phyloP scores from a whole-genome alignment of 2,113 vertebrate genomes.

The Columba janthina region DNA sequence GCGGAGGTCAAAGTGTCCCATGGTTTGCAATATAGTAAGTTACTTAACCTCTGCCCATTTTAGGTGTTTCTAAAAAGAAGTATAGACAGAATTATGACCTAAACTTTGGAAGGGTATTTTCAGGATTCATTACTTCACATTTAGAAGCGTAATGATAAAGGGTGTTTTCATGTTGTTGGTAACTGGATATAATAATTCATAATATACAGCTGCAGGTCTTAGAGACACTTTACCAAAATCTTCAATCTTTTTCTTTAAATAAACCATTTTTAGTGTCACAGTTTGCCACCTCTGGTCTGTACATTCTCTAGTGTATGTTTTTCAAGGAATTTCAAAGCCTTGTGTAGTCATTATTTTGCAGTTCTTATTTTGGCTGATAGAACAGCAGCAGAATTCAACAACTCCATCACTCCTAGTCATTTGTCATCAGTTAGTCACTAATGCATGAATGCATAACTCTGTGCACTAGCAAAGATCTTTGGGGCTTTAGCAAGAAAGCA shows the following conservation, averaged over 20 bases:
- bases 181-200: not conserved
- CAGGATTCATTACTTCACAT: not conserved
- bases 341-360: constrained; percentile 5
- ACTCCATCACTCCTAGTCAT: not conserved
- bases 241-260: not conserved
- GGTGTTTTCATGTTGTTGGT: not conserved
- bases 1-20: not conserved
- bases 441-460: constrained; percentile 49
- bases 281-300: not conserved
- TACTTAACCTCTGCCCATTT: not conserved
- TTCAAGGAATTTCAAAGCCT: not conserved
- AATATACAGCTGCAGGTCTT: not conserved
- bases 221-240: not conserved
- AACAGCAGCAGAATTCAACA: constrained; percentile 36
- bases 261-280: not conserved
- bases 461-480: constrained; percentile 15
- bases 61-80: not conserved
- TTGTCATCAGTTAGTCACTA: constrained; percentile 57
- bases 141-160: not conserved
- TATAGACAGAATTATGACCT: not conserved
- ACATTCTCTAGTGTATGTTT: not conserved
- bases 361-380: constrained; percentile 43
- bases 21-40: not conserved
- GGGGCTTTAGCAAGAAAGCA: constrained; percentile 9
- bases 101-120: not conserved